phyloP scores from a whole-genome alignment of 2,888 invertebrate genomes.

The Pristionchus fissidentatus region DNA sequence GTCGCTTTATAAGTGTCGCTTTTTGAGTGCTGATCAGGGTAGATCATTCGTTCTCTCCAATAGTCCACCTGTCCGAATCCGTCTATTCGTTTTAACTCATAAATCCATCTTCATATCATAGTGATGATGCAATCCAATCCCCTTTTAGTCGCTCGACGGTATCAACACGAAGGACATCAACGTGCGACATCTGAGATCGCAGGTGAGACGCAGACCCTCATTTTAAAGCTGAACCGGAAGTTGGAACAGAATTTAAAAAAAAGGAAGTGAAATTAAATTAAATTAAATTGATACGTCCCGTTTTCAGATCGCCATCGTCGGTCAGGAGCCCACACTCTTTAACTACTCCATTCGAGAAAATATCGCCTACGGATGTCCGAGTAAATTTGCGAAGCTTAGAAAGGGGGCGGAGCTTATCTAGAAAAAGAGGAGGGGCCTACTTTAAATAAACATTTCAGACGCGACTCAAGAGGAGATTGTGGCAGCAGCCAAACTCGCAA shows the following conservation, averaged over 20 bases:
- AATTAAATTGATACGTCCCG: too few species aligned
- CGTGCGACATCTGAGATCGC: slow-evolving; percentile 59
- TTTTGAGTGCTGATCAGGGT: too few species aligned
- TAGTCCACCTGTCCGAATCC: too few species aligned
- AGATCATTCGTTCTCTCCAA: too few species aligned
- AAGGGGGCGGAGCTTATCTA: not conserved
- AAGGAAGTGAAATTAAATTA: too few species aligned
- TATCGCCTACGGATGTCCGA: slow-evolving; percentile 76
- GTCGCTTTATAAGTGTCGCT: too few species aligned
- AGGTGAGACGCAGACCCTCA: not conserved
- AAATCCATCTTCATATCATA: too few species aligned
- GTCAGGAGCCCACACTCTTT: slow-evolving; percentile 77
- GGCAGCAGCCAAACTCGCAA: slow-evolving; percentile 75
- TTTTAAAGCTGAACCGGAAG: too few species aligned
- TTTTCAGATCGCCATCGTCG: slow-evolving; percentile 74
- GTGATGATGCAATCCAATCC: not conserved
- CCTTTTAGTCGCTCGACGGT: slow-evolving; percentile 70
- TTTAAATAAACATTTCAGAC: not conserved
- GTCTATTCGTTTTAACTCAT: too few species aligned
- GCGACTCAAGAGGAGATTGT: slow-evolving; percentile 69
- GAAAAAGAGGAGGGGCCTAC: not conserved
- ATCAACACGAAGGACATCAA: slow-evolving; percentile 63
- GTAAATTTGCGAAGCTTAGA: slow-evolving; percentile 5
- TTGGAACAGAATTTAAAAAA: too few species aligned
- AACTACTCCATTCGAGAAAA: slow-evolving; percentile 76